A percentile compares a stretch with the other conserved stretches of the same genome.
phyloP scores from a whole-genome alignment of 1,140 invertebrate species.

The Muscidifurax raptorellus region DNA sequence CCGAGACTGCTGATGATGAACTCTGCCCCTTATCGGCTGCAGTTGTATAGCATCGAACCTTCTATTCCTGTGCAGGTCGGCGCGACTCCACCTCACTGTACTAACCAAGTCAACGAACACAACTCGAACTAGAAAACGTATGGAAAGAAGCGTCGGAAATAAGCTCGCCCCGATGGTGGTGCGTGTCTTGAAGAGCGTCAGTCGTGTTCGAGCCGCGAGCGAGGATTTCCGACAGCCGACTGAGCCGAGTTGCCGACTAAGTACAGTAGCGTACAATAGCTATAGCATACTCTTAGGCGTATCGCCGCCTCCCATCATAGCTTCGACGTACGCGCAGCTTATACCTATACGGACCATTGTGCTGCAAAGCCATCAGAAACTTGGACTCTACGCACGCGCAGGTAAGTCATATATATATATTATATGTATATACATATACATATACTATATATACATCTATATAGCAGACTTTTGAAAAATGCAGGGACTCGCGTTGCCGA shows the following conservation, averaged over 20 bases:
- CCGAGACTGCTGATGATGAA: neutral
- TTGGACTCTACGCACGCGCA: neutral
- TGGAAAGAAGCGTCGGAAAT: slow-evolving; percentile 1
- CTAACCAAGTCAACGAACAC: slow-evolving; percentile 1
- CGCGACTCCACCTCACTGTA: neutral
- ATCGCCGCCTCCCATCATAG: too few species aligned
- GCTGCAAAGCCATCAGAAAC: neutral
- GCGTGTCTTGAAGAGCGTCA: neutral
- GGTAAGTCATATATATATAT: neutral
- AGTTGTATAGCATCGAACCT: neutral
- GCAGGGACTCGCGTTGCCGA: neutral
- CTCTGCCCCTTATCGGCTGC: neutral
- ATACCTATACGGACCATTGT: neutral
- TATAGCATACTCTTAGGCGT: neutral
- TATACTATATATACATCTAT: too few species aligned
- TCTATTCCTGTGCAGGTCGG: too few species aligned
- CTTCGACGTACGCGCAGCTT: too few species aligned
- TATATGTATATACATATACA: neutral
- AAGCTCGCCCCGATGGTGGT: neutral
- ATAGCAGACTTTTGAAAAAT: neutral
- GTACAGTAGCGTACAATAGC: neutral
- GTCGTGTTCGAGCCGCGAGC: neutral
- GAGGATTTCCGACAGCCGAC: neutral
- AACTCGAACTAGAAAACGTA: neutral
- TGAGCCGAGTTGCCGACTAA: neutral